Conservation (phyloP, 2,113 vertebrate genomes). For the Melanerpes formicivorus region DNA sequence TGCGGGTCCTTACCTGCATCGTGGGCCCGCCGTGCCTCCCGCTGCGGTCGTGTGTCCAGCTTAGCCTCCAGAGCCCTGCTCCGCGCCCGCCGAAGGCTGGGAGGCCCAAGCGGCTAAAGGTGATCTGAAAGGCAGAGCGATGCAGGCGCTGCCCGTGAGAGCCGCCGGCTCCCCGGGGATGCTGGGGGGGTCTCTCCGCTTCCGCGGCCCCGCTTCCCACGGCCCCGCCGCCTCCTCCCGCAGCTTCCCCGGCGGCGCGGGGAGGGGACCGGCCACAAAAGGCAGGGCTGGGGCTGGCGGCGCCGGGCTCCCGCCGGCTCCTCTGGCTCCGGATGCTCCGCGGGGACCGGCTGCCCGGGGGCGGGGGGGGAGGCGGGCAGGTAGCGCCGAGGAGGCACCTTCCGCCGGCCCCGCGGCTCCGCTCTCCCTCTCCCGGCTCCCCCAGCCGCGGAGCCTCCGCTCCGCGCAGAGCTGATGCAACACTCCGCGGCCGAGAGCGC, state of each 20-base stretch:
- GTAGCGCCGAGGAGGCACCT: not conserved
- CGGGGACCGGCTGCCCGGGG: not conserved
- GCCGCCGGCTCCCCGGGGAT: not conserved
- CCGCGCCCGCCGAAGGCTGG: not conserved
- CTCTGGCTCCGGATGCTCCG: not conserved
- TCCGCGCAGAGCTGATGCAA: not conserved
- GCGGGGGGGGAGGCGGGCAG: not conserved
- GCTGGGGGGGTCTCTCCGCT: not conserved
- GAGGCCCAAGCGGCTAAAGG: conserved; percentile 52
- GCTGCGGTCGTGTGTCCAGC: not conserved
- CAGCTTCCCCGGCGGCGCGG: not conserved
- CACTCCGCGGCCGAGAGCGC: not conserved
- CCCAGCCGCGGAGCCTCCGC: not conserved
- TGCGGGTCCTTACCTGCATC: conserved; percentile 6
- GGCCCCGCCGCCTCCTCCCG: not conserved
- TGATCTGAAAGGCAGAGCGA: conserved; percentile 74
- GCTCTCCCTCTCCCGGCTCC: not conserved
- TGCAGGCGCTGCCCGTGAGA: not conserved
- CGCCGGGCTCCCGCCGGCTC: not conserved
- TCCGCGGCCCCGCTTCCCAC: not conserved
- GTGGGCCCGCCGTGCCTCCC: not conserved
- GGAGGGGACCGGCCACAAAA: not conserved
- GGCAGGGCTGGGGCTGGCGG: not conserved
- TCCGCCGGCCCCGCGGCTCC: not conserved
- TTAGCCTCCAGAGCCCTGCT: not conserved